Percentiles rank a stretch among this genome's conserved stretches.
Conservation (phyloP, 2,888 invertebrate genomes). For the Norana najaformis region DNA sequence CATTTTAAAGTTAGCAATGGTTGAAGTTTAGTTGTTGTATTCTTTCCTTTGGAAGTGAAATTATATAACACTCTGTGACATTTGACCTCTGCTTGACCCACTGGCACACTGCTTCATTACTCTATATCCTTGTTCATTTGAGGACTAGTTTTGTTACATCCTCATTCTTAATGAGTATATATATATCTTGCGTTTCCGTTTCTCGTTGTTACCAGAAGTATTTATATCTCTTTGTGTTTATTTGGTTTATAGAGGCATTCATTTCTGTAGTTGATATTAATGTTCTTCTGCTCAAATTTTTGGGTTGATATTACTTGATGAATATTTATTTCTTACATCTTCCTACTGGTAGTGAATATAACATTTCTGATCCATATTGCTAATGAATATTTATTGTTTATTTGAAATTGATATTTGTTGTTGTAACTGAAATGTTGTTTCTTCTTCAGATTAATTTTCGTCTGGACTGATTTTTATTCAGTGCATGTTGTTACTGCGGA, state of each 20-base stretch:
- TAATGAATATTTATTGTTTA: not conserved
- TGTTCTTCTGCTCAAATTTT: not conserved
- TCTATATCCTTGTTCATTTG: not conserved
- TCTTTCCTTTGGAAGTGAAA: not conserved
- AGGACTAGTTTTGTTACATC: not conserved
- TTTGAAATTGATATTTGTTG: not conserved
- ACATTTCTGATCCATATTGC: not conserved
- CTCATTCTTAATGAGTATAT: not conserved
- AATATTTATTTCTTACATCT: not conserved
- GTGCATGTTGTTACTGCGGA: too few relatives aligned
- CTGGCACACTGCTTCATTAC: not conserved
- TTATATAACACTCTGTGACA: too few relatives aligned
- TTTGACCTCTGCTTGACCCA: too few relatives aligned
- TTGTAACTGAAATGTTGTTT: not conserved
- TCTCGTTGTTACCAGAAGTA: not conserved
- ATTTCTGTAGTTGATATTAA: too few relatives aligned
- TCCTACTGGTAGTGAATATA: not conserved
- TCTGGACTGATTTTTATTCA: too few relatives aligned
- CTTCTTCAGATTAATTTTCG: not conserved
- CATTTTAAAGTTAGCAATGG: not conserved
- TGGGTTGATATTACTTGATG: not conserved
- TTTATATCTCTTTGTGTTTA: too few relatives aligned
- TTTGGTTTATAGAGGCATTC: too few relatives aligned
- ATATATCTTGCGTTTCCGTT: not conserved
- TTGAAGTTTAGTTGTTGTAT: too few relatives aligned